phyloP scores from a whole-genome alignment of 2,888 invertebrate genomes.

The Ormia ochracea region DNA sequence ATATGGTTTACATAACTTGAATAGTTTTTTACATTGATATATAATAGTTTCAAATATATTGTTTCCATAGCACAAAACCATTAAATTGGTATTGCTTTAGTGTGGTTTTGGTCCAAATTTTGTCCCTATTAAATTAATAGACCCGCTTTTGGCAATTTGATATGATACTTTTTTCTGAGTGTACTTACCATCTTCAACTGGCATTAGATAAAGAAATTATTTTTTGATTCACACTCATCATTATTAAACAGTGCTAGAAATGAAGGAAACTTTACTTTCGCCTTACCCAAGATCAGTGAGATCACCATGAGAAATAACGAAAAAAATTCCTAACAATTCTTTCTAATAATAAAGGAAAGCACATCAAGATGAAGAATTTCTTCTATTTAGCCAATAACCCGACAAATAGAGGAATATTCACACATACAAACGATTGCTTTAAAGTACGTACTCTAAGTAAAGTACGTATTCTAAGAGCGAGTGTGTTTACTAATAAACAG shows the following conservation, averaged over 20 bases:
- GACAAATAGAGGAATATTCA: conserved; percentile 1
- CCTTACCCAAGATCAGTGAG: conserved; percentile 34
- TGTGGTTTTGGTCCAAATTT: too few relatives aligned
- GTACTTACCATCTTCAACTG: too few relatives aligned
- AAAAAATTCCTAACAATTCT: conserved; percentile 43
- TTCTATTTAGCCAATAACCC: conserved; percentile 40
- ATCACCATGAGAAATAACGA: conserved; percentile 45
- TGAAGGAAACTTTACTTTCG: conserved; percentile 30
- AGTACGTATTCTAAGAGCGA: conserved; percentile 21
- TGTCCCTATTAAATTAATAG: too few relatives aligned
- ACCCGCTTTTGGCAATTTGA: too few relatives aligned
- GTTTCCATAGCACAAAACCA: too few relatives aligned
- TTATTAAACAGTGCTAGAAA: conserved; percentile 50
- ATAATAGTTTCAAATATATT: too few relatives aligned
- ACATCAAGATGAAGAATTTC: conserved; percentile 52
- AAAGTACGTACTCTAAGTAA: conserved; percentile 16
- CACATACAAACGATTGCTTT: background rate
- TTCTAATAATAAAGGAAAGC: conserved; percentile 43
- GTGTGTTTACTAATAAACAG: background rate
- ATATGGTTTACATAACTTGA: too few relatives aligned
- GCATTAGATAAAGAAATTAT: too few relatives aligned
- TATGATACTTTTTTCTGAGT: too few relatives aligned
- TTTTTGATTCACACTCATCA: conserved; percentile 22
- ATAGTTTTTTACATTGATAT: too few relatives aligned
- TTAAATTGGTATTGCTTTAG: too few relatives aligned